Evolutionary conservation across 2,113 vertebrate species (phyloP), one percentile per base, ranked within the genome.

Genomic region (Leucoraja erinaceus): DNA sequence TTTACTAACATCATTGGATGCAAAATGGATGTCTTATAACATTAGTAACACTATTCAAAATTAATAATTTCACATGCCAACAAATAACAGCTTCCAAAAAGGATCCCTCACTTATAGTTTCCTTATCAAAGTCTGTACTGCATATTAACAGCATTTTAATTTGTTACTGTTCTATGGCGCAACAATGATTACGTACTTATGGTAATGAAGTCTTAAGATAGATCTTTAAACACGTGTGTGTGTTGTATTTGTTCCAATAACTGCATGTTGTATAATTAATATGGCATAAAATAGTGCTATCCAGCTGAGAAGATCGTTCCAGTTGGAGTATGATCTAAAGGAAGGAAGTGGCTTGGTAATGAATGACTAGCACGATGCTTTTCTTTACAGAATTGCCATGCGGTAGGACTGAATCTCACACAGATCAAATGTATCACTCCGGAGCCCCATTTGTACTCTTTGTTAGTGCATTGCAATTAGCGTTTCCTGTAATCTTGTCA

Each of bases 171-270:
- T 56, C 77, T 47, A 79, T 28, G 47, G 8, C 61, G 59, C 81
- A 70, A 70, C 63, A 74, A 14, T 63, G 83, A 28, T 91, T 31
- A 91, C 1, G 22, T 22, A 91, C 8, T 54, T 74, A 72, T 72
- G 66, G 20, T 91, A 91, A 91, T 91, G 90, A 91, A 91, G 68
- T 22, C 90, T 91, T 72, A 72, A 91, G 88, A 72, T 91, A 54
- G 90, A 91, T 70, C 90, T 20, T 38, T 70, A 74, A 91, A 91
- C 9, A 5, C 4, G 11, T 74, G 90, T 70, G 20, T 74, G 90
- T 47, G 38, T 91, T 91, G 90, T 91, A 25, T 38, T 91, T 91
- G 31, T 91, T 91, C 90, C 90, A 70, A 91, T 74, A 72, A 18
- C 66, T 91, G 66, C 22, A 25, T 70, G 38, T 72, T 72, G 68